A percentile compares a stretch with the other conserved stretches of the same genome.
These are phyloP conservation scores for Hydrolagus affinis DNA, from an alignment of 2,113 vertebrate genomes.

Conservation along the genomic window DNA sequence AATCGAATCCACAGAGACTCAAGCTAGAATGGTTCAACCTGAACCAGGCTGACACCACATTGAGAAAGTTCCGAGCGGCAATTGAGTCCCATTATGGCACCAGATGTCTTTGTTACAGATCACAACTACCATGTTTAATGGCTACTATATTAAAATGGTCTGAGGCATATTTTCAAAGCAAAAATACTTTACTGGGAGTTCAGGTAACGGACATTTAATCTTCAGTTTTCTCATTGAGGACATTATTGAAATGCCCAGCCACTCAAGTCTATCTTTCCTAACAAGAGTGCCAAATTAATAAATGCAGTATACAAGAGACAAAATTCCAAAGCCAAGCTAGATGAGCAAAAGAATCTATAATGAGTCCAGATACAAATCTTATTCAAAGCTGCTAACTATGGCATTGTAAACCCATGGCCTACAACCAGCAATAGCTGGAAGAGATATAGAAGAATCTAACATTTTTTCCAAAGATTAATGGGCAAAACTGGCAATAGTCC, in stretches of 20 bases:
- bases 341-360: neutral
- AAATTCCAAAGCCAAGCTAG: neutral
- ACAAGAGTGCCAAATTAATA: neutral
- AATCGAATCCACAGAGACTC: no score
- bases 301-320: neutral
- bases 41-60: no score
- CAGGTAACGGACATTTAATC: neutral
- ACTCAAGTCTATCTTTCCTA: neutral
- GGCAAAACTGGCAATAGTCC: neutral
- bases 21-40: no score
- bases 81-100: no score
- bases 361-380: neutral
- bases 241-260: neutral
- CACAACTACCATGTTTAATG: no score
- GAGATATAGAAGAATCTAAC: neutral
- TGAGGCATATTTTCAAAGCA: neutral
- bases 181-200: neutral
- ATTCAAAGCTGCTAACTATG: neutral
- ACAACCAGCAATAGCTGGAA: neutral
- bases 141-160: neutral
- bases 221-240: neutral
- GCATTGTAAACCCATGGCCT: neutral
- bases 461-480: neutral
- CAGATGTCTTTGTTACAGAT: no score
- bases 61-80: no score